Base-by-base conservation (phyloP, 1,140 invertebrate species). In the Drosophila cardini region DNA sequence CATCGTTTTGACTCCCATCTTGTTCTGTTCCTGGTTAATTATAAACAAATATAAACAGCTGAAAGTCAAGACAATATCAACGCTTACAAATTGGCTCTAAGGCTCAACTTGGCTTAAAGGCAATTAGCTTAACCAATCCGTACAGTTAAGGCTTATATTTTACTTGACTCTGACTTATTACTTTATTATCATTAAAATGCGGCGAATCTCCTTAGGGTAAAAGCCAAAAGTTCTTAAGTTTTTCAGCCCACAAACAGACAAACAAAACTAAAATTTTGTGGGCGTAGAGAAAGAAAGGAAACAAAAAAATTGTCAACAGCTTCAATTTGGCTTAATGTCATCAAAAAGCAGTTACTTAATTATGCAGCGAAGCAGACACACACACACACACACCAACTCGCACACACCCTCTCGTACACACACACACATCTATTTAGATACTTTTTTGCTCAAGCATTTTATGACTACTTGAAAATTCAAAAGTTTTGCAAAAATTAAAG, bases 261-360 rank as follows among this genome's bases (percentile, higher is more conserved):
- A 86, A 86, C 81, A 84, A 72, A 83, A 83, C 80, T 83, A 83
- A 83, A 79, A 81, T 43, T 43, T 36, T 26, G 21, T 52, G 55
- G 64, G 30, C 60, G 21, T 46, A 38, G 0, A 38, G 21, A 26
- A 26, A 36, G 26, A 13, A 30, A 32, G 15, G 26, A 13, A 30
- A 32, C 10, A 61, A 43, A 70, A 53, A 53, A 43, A 38, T 18
- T 46, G 15, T 26, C 32, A 56, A 63, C 68, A 79, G 74, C 74
- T 72, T 78, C 70, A 85, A 75, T 85, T 79, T 78, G 61, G 78
- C 81, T 81, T 86, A 85, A 86, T 82, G 82, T 86, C 82, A 74
- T 71, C 81, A 61, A 70, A 71, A 76, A 58, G 67, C 58, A 56
- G 74, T 32, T 16, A 60, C 78, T 85, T 84, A 86, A 81, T 81